Conservation (phyloP, 2,113 vertebrate species). For the Poeciliopsis prolifica region DNA sequence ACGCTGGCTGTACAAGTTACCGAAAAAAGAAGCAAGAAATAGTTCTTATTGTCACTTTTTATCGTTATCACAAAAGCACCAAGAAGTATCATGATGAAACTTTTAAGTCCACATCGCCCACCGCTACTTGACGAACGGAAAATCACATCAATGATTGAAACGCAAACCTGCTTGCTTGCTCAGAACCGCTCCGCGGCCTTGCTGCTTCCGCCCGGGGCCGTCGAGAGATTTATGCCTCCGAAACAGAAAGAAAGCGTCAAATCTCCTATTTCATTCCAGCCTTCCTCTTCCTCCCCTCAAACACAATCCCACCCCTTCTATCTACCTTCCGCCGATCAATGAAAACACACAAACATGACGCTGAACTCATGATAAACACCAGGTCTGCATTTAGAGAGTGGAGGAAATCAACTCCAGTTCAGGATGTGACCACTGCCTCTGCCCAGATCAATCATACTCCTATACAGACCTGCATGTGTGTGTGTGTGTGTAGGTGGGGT, state of each 20-base stretch:
- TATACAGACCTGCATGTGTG: slow-evolving; percentile 57
- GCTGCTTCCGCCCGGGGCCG: slow-evolving; percentile 69
- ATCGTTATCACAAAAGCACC: too few relatives aligned
- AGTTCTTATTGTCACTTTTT: too few relatives aligned
- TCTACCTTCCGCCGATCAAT: slow-evolving; percentile 69
- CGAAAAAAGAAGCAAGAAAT: too few relatives aligned
- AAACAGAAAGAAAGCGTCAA: slow-evolving; percentile 55
- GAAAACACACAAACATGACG: slow-evolving; percentile 84
- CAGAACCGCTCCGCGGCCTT: slow-evolving; percentile 55
- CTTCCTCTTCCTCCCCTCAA: slow-evolving; percentile 53
- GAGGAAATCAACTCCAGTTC: slow-evolving; percentile 82
- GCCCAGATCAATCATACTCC: slow-evolving; percentile 82
- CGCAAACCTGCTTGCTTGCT: slow-evolving; percentile 33
- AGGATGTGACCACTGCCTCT: slow-evolving; percentile 82
- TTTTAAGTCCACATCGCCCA: too few relatives aligned
- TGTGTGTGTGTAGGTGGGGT: too few relatives aligned
- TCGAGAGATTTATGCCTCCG: slow-evolving; percentile 76
- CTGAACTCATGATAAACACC: slow-evolving; percentile 81
- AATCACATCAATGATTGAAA: not conserved
- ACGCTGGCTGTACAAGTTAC: too few relatives aligned
- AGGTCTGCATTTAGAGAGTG: slow-evolving; percentile 77
- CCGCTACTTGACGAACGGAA: not conserved
- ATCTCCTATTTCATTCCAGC: slow-evolving; percentile 37
- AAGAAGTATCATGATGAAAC: too few relatives aligned
- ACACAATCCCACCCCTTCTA: slow-evolving; percentile 54